These are phyloP conservation scores for Zhengitettix transpicula DNA, from an alignment of 2,888 invertebrate genomes.

Conservation along the genomic window DNA sequence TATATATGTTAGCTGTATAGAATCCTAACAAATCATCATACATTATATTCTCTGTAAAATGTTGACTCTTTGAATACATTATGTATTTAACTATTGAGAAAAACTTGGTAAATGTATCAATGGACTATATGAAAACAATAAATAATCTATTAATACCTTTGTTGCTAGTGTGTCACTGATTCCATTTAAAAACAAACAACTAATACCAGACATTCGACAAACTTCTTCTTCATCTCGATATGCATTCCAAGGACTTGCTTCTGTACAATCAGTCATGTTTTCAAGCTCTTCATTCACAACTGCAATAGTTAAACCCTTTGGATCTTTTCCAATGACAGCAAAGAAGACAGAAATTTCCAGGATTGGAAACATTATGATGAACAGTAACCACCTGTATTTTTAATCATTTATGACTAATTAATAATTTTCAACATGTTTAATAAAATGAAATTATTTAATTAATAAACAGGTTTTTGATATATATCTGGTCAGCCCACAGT, in stretches of 20 bases:
- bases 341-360: constrained; percentile 67
- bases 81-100: no score
- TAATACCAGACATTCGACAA: constrained; percentile 13
- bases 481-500: no score
- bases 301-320: constrained; percentile 50
- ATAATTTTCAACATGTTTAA: no score
- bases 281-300: constrained; percentile 63
- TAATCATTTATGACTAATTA: no score
- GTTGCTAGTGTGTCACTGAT: constrained; percentile 38
- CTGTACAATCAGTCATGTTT: constrained; percentile 11
- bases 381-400: constrained; percentile 54
- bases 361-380: constrained; percentile 66
- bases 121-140: neutral
- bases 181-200: constrained; percentile 40
- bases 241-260: neutral
- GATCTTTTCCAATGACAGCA: constrained; percentile 61
- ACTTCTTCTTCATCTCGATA: neutral
- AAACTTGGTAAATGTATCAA: neutral
- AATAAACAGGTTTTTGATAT: no score
- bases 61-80: no score
- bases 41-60: no score
- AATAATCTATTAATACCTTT: constrained; percentile 22
- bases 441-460: no score
- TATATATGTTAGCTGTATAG: no score
- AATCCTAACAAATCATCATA: no score